These are phyloP conservation scores for Heliconius congener DNA, from an alignment of 1,140 invertebrate species.

Conservation along the genomic window DNA sequence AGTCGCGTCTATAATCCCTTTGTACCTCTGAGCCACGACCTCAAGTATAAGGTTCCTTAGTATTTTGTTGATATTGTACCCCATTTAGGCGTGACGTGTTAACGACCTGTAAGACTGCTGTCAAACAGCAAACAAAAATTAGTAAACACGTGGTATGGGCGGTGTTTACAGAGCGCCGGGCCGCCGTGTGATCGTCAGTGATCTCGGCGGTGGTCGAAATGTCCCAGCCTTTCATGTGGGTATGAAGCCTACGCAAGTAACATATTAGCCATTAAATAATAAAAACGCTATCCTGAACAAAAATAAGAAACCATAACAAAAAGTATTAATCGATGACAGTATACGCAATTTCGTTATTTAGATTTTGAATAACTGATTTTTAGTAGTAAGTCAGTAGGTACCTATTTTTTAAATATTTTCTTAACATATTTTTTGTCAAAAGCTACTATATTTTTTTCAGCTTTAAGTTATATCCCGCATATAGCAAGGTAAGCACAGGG, in stretches of 20 bases:
- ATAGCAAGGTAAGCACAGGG: too few relatives aligned
- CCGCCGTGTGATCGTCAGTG: conserved; percentile 60
- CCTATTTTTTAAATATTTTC: too few relatives aligned
- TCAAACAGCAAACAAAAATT: conserved; percentile 72
- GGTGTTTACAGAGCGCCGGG: conserved; percentile 60
- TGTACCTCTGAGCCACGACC: too few relatives aligned
- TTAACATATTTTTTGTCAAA: too few relatives aligned
- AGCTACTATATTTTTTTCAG: too few relatives aligned
- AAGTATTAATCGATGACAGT: neutral
- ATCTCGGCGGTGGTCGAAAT: conserved; percentile 59
- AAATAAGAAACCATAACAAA: neutral
- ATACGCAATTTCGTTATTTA: too few relatives aligned
- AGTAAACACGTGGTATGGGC: conserved; percentile 35
- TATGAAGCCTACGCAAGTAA: conserved; percentile 1
- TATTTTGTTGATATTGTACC: conserved; percentile 52
- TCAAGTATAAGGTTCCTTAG: neutral
- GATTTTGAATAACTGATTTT: too few relatives aligned
- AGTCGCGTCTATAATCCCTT: too few relatives aligned
- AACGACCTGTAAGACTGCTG: conserved; percentile 79
- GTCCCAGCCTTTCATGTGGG: neutral
- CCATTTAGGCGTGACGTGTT: conserved; percentile 72
- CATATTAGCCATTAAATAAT: neutral
- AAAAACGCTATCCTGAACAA: neutral
- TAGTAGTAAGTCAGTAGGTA: too few relatives aligned
- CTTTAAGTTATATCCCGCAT: too few relatives aligned